Conservation (phyloP, 2,888 invertebrate genomes). For the Cheiracanthium punctorium region DNA sequence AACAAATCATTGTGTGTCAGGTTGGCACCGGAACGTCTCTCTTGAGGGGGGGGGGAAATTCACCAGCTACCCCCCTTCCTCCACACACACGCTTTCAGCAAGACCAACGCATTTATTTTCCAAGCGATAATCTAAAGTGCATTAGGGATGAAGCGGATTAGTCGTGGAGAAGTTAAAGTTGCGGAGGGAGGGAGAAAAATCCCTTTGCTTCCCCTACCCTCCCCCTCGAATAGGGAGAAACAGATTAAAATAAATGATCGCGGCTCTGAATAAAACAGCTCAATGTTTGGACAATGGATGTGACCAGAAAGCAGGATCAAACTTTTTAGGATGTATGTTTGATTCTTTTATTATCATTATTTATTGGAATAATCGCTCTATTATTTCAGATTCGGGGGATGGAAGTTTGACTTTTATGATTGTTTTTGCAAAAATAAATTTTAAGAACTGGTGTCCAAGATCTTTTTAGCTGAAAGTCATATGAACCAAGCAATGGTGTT, state of each 20-base stretch:
- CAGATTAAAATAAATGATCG: constrained; percentile 11
- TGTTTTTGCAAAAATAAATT: too few species aligned
- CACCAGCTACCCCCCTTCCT: neutral
- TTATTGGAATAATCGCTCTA: neutral
- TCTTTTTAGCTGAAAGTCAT: too few species aligned
- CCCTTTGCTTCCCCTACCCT: neutral
- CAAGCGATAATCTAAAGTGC: constrained; percentile 65
- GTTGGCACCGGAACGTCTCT: neutral
- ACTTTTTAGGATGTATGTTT: neutral
- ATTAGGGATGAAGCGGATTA: constrained; percentile 67
- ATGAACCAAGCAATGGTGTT: too few species aligned
- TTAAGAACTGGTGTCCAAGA: too few species aligned
- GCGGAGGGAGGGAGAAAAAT: constrained; percentile 6
- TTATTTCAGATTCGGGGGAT: neutral
- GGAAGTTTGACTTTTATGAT: neutral
- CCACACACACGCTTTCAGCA: neutral
- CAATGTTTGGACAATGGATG: neutral
- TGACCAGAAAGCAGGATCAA: neutral
- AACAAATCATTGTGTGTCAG: neutral
- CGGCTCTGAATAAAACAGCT: neutral
- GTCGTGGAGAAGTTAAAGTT: constrained; percentile 45
- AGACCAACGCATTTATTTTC: constrained; percentile 51
- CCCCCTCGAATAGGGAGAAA: neutral
- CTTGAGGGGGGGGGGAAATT: neutral
- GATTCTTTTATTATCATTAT: too few species aligned